Base-by-base conservation (phyloP, 2,113 vertebrate genomes). In the Macquaria australasica region DNA sequence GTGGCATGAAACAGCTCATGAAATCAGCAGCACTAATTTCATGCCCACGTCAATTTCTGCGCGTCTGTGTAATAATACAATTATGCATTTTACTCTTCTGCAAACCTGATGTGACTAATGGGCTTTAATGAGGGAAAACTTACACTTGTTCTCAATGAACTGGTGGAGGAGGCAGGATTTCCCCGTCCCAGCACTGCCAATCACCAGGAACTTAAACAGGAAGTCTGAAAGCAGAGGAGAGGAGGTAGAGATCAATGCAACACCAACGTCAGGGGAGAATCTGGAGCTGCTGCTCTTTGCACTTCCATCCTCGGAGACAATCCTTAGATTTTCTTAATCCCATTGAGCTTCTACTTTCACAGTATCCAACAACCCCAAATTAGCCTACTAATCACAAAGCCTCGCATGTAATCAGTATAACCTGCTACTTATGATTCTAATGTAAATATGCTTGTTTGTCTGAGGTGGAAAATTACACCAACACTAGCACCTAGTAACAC, bases 131-230 rank as follows among this genome's bases (percentile, higher is more conserved):
- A 23, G 62, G 3, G 0, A 11, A 55, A 51, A 93, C 97, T 97
- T 94, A 98, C 97, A 98, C 90, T 98, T 98, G 95, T 95, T 98
- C 88, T 98, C 97, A 73, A 98, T 98, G 93, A 98, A 98, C 92
- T 98, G 97, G 88, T 98, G 97, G 45, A 98, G 97, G 67, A 98
- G 97, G 93, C 97, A 98, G 92, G 97, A 98, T 84, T 98, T 98
- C 75, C 97, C 97, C 3, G 97, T 95, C 68, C 97, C 97, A 0
- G 97, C 97, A 37, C 97, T 98, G 93, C 97, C 97, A 69, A 98
- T 98, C 91, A 98, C 97, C 85, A 98, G 96, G 95, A 98, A 98
- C 95, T 98, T 98, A 93, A 98, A 98, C 88, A 98, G 97, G 95
- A 98, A 98, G 94, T 98, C 97, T 98, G 94, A 77, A 94, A 91